Evolutionary conservation across 2,888 invertebrate genomes (phyloP), one percentile per base, ranked within the genome.

Genomic region (Rhorus exstirpatorius): DNA sequence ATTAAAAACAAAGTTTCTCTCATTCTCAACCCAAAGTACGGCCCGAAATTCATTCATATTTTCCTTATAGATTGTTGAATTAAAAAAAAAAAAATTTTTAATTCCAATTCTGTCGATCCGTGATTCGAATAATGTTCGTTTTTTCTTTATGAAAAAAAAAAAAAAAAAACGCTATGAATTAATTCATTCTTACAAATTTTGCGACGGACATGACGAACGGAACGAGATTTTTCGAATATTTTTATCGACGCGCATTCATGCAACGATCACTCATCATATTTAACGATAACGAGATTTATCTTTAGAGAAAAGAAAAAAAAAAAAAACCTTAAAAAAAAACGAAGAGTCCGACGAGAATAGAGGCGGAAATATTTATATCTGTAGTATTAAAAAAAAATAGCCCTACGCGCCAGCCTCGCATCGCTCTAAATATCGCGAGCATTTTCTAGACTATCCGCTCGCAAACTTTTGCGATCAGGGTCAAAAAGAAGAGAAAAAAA

Each of bases 401-500:
- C 51, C 41, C 79, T 85, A 86, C 85, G 86, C 86, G 87, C 85
- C 85, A 79, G 68, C 85, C 63, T 77, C 78, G 67, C 84, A 84
- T 81, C 82, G 82, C 83, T 85, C 78, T n/a, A n/a, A n/a, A n/a
- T n/a, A n/a, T 83, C 84, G 81, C 84, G 84, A 86, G 68, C 86
- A n/a, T 84, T 79, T 85, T 72, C 14, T n/a, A 53, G 14, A 41
- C 41, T 61, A 31, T 61, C 38, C 41, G 26, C 19, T 51, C 49
- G 41, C 26, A 41, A 63, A 12, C 24, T n/a, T 35, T 49, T 49
- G 24, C 24, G 19, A 41, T 41, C 55, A n/a, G 75, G 35, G 24
- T 10, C 8, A 26, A 55, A 70, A 26, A 55, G 1, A 51, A 51
- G 24, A 72, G 2, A 44, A 35, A 49, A 60, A 68, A 24, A 46